Conservation (phyloP, 2,797 vertebrate genomes). For the Notolabrus celidotus region DNA sequence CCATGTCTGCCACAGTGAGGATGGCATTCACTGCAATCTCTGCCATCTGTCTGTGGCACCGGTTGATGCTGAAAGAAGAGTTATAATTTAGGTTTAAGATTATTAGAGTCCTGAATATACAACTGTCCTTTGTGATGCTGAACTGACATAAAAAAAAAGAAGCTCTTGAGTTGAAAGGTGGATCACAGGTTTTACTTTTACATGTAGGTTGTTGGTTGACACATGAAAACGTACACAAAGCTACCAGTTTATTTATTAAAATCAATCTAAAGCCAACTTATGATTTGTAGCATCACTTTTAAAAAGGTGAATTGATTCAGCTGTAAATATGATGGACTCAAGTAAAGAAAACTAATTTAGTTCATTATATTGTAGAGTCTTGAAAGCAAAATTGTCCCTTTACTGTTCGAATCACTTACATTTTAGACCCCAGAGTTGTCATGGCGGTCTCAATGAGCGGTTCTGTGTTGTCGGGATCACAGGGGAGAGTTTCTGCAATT, state of each 20-base stretch:
- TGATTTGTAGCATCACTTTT: not conserved
- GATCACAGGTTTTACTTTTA: too few species aligned
- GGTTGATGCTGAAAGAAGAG: constrained; percentile 90
- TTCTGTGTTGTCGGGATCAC: constrained; percentile 90
- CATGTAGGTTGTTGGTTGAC: too few species aligned
- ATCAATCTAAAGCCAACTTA: too few species aligned
- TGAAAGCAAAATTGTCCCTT: not conserved
- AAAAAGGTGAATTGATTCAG: not conserved
- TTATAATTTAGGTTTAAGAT: not conserved
- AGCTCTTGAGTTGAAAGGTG: too few species aligned
- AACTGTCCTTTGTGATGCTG: too few species aligned
- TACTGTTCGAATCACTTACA: constrained; percentile 83
- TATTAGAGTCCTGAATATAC: not conserved
- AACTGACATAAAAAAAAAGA: too few species aligned
- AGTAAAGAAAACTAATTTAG: not conserved
- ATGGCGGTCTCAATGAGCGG: constrained; percentile 97
- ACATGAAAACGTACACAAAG: not conserved
- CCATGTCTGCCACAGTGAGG: constrained; percentile 96
- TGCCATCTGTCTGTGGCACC: constrained; percentile 98
- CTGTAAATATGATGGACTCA: not conserved
- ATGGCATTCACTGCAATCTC: constrained; percentile 98
- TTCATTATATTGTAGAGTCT: not conserved
- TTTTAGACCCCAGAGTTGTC: constrained; percentile 98
- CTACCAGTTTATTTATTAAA: not conserved
- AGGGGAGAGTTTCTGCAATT: constrained; percentile 93